Percentiles rank a stretch among this genome's conserved stretches.
Evolutionary conservation across 23 tunicate species (phyloP).

Genomic region (Aplidium turbinatum): DNA sequence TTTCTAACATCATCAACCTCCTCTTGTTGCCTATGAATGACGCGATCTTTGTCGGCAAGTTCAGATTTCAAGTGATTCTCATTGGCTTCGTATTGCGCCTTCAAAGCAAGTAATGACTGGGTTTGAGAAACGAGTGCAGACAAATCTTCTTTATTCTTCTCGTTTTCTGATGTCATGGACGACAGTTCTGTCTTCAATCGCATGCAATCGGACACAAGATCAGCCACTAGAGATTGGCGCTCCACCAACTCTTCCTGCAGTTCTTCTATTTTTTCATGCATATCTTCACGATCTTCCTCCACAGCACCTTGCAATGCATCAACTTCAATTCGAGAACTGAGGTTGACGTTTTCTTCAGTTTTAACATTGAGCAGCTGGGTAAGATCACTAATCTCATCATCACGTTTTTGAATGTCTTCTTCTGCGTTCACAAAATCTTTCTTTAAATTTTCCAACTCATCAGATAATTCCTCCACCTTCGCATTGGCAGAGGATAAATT

Average conservation of each 20-base stretch:
- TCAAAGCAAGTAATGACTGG: constrained; percentile 56
- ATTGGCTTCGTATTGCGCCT: constrained; percentile 75
- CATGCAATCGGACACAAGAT: constrained; percentile 81
- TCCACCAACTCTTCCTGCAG: constrained; percentile 52
- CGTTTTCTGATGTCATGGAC: background rate
- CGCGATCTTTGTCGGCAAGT: constrained; percentile 80
- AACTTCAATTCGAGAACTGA: constrained; percentile 10
- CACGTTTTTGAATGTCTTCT: no score
- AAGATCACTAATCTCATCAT: no score
- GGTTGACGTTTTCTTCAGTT: constrained; percentile 2
- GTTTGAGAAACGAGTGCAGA: constrained; percentile 33
- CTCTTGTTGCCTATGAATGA: constrained; percentile 55
- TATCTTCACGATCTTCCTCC: constrained; percentile 1
- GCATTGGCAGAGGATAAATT: no score
- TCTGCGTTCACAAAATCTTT: no score
- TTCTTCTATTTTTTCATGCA: constrained; percentile 14
- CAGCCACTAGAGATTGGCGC: constrained; percentile 61
- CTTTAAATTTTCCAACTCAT: background rate
- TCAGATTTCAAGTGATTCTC: constrained; percentile 90
- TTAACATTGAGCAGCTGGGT: background rate
- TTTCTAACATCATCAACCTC: constrained; percentile 47
- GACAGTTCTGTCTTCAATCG: constrained; percentile 49
- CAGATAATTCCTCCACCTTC: background rate
- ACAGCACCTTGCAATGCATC: constrained; percentile 19
- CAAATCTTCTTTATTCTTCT: constrained; percentile 14